Evolutionary conservation across 2,888 invertebrate species (phyloP).

Genomic region (Bedellia somnulentella): DNA sequence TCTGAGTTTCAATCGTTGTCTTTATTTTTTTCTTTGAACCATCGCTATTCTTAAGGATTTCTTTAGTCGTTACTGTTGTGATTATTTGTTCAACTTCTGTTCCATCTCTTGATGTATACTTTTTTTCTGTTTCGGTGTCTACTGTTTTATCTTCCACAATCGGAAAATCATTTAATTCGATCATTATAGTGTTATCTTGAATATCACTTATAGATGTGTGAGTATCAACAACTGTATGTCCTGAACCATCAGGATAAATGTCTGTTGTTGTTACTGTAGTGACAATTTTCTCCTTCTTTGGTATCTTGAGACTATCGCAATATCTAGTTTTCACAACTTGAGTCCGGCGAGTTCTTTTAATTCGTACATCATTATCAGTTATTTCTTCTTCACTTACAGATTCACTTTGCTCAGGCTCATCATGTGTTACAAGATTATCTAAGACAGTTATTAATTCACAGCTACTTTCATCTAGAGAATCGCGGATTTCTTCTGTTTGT

Average conservation of each 20-base stretch:
- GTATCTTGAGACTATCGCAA: conserved; percentile 17
- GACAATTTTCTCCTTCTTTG: conserved; percentile 28
- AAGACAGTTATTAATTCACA: conserved; percentile 18
- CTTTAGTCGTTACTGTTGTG: conserved; percentile 40
- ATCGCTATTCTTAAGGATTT: conserved; percentile 24
- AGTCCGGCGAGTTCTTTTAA: conserved; percentile 25
- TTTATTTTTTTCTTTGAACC: conserved; percentile 31
- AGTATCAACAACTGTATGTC: conserved; percentile 29
- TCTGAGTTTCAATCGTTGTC: conserved; percentile 33
- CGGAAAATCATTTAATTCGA: conserved; percentile 20
- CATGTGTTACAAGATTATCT: conserved; percentile 15
- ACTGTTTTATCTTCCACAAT: conserved; percentile 28
- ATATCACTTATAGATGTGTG: conserved; percentile 33
- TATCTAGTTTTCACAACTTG: conserved; percentile 29
- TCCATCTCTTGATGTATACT: conserved; percentile 21
- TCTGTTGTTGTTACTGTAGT: conserved; percentile 35
- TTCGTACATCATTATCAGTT: conserved; percentile 19
- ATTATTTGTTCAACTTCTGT: conserved; percentile 30
- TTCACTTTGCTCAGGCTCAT: conserved; percentile 22
- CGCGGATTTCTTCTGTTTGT: conserved; percentile 10
- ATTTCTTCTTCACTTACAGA: conserved; percentile 19
- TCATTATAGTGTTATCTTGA: conserved; percentile 13
- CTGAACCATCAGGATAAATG: conserved; percentile 35
- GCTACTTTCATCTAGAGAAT: conserved; percentile 11
- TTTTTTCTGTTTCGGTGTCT: conserved; percentile 28